Conservation (phyloP, 2,888 invertebrate species). For the Nebria brevicollis region DNA sequence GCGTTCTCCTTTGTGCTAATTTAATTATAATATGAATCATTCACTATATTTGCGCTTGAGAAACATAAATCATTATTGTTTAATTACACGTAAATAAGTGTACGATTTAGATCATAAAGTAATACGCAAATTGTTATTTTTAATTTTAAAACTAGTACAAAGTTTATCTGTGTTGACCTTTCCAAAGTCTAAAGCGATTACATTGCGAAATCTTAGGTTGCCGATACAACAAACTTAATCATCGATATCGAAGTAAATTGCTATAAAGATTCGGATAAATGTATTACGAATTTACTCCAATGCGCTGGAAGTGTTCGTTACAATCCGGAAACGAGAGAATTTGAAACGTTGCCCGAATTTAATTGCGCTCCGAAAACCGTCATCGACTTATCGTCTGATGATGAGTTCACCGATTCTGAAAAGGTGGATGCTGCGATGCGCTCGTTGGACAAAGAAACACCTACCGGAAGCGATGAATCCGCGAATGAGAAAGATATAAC, state of each 20-base stretch:
- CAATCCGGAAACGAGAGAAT: constrained; percentile 49
- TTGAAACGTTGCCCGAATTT: constrained; percentile 54
- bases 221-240: constrained; percentile 53
- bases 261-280: constrained; percentile 50
- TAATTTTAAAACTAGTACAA: constrained; percentile 10
- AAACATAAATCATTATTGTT: too few relatives aligned
- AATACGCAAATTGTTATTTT: neutral
- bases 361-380: constrained; percentile 54
- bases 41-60: neutral
- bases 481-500: constrained; percentile 15
- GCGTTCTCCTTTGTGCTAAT: constrained; percentile 30
- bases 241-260: constrained; percentile 55
- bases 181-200: constrained; percentile 33
- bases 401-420: neutral
- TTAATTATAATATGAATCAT: constrained; percentile 20
- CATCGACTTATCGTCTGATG: constrained; percentile 36
- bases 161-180: constrained; percentile 42
- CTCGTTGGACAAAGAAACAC: neutral
- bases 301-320: constrained; percentile 55
- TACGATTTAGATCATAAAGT: neutral
- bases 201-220: constrained; percentile 42
- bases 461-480: constrained; percentile 7
- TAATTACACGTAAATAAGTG: too few relatives aligned
- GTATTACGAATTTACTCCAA: constrained; percentile 52
- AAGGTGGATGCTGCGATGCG: neutral